Percentiles rank a stretch among this genome's conserved stretches.
phyloP scores from a whole-genome alignment of 2,888 invertebrate species.

The Girardia tigrina region DNA sequence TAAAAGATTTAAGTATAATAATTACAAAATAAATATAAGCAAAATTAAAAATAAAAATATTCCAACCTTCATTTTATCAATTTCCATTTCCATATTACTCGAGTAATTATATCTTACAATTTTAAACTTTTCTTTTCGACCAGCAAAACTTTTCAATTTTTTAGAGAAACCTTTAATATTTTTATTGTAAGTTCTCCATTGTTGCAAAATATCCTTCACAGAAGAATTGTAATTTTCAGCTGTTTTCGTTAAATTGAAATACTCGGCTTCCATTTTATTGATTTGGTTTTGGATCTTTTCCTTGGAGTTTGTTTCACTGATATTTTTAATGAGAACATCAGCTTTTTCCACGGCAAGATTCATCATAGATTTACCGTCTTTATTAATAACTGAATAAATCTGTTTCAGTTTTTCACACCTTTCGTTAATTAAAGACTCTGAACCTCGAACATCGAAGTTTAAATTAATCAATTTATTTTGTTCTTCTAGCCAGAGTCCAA shows the following conservation, averaged over 20 bases:
- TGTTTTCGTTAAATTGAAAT: background rate
- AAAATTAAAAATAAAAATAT: background rate
- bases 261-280: background rate
- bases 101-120: background rate
- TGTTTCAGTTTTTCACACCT: background rate
- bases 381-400: background rate
- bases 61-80: background rate
- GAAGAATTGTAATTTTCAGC: background rate
- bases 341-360: background rate
- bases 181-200: background rate
- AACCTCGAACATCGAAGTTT: background rate
- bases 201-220: background rate
- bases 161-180: background rate
- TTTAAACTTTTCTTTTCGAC: background rate
- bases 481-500: background rate
- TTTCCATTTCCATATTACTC: background rate
- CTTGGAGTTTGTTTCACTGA: background rate
- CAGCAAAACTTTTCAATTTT: background rate
- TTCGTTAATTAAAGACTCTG: background rate
- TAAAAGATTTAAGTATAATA: no score
- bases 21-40: no score
- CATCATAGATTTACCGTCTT: background rate
- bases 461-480: background rate
- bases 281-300: background rate
- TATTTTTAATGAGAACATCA: background rate